phyloP scores from a whole-genome alignment of 2,797 vertebrate genomes.

The Microctenopoma steveboyesi region DNA sequence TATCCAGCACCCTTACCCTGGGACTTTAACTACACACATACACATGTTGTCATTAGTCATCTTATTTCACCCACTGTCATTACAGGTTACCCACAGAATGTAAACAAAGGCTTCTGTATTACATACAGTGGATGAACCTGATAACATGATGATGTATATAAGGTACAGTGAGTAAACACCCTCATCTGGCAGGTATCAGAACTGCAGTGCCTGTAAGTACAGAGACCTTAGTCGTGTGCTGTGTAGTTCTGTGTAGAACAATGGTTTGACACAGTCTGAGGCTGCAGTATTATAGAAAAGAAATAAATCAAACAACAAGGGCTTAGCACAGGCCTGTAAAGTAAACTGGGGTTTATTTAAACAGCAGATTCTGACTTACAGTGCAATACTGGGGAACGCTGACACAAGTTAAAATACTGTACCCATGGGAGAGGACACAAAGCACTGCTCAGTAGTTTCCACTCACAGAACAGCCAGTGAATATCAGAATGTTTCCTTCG shows the following conservation, averaged over 20 bases:
- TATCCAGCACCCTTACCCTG: constrained; percentile 93
- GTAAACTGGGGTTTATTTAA: constrained; percentile 44
- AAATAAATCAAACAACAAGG: constrained; percentile 28
- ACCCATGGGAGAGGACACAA: constrained; percentile 10
- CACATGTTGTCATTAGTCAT: constrained; percentile 2
- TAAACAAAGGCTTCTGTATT: background rate
- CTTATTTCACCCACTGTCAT: too few relatives aligned
- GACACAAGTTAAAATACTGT: constrained; percentile 26
- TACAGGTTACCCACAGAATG: too few relatives aligned
- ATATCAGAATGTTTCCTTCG: background rate
- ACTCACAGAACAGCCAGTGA: background rate
- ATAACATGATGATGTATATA: background rate
- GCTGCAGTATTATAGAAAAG: constrained; percentile 11
- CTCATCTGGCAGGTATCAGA: constrained; percentile 1
- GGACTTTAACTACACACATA: constrained; percentile 88
- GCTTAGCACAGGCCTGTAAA: constrained; percentile 17
- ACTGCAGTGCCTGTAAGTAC: background rate
- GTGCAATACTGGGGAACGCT: constrained; percentile 47
- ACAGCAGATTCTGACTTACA: constrained; percentile 52
- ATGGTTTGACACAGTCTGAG: background rate
- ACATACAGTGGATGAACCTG: background rate
- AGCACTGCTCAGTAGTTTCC: constrained; percentile 14
- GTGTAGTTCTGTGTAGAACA: background rate
- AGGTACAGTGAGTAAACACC: background rate
- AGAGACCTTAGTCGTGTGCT: background rate